phyloP scores from a whole-genome alignment of 1,140 invertebrate species.

The Sipha flava region DNA sequence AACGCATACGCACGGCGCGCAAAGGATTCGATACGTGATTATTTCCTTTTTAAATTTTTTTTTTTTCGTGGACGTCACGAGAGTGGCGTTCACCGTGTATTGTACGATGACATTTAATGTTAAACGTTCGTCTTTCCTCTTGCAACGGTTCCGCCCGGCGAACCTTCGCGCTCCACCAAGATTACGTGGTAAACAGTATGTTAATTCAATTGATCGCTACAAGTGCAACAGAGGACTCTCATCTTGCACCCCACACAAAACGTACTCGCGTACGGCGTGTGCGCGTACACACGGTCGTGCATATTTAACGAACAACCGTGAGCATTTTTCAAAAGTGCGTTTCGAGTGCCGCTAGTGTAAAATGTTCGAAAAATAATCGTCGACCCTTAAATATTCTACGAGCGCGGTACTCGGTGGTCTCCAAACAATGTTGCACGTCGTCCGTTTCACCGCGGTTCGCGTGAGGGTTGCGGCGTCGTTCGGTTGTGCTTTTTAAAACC shows the following conservation, averaged over 20 bases:
- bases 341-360: neutral
- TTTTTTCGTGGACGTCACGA: no score
- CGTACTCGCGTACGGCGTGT: neutral
- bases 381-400: neutral
- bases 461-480: no score
- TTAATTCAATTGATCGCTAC: neutral
- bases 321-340: slow-evolving; percentile 14
- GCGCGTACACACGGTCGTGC: neutral
- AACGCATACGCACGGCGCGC: no score
- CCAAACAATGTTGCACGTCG: neutral
- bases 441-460: neutral
- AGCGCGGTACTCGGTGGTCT: neutral
- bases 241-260: neutral
- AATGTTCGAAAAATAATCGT: slow-evolving; percentile 9
- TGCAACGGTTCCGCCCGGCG: neutral
- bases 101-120: no score
- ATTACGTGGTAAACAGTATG: neutral
- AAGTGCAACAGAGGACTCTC: slow-evolving; percentile 3
- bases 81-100: no score
- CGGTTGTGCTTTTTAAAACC: no score
- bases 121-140: no score
- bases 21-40: no score
- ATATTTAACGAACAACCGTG: slow-evolving; percentile 6
- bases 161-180: neutral
- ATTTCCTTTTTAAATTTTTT: no score